Evolutionary conservation across 2,888 invertebrate genomes (phyloP).

Genomic region (Scaptomyza cyrtandrae): DNA sequence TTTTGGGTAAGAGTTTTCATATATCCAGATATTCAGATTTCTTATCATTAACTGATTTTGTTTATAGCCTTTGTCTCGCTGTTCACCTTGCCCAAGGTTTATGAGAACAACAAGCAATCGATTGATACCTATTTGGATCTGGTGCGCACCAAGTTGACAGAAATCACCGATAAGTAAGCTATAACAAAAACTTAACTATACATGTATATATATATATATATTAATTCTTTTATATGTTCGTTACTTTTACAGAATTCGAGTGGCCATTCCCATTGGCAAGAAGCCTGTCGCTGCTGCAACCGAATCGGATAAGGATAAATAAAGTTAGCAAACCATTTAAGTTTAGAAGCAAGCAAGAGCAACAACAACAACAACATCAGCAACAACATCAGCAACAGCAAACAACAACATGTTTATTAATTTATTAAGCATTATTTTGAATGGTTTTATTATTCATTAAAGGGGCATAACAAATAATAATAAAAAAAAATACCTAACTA

Average conservation of each 20-base stretch:
- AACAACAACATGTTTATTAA: slow-evolving; percentile 73
- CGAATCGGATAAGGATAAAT: slow-evolving; percentile 93
- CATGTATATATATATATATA: no score
- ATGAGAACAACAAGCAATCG: slow-evolving; percentile 96
- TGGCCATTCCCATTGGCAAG: slow-evolving; percentile 95
- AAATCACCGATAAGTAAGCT: slow-evolving; percentile 94
- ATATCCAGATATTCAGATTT: no score
- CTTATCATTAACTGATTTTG: slow-evolving; percentile 72
- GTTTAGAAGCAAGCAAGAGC: slow-evolving; percentile 30
- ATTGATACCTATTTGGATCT: slow-evolving; percentile 96
- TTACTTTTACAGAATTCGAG: slow-evolving; percentile 88
- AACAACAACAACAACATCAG: slow-evolving; percentile 46
- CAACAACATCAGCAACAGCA: not conserved
- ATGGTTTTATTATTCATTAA: slow-evolving; percentile 75
- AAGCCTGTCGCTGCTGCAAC: slow-evolving; percentile 86
- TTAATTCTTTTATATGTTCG: no score
- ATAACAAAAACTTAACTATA: no score
- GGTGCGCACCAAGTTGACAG: slow-evolving; percentile 94
- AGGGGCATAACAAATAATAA: slow-evolving; percentile 68
- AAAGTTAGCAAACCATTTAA: slow-evolving; percentile 82
- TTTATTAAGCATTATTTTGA: slow-evolving; percentile 80
- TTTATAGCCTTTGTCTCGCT: slow-evolving; percentile 93
- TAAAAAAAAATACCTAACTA: slow-evolving; percentile 20
- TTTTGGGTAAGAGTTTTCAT: slow-evolving; percentile 89
- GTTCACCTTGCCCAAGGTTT: slow-evolving; percentile 98